Evolutionary conservation across 2,113 vertebrate species (phyloP).

Genomic region (Python bivittatus): DNA sequence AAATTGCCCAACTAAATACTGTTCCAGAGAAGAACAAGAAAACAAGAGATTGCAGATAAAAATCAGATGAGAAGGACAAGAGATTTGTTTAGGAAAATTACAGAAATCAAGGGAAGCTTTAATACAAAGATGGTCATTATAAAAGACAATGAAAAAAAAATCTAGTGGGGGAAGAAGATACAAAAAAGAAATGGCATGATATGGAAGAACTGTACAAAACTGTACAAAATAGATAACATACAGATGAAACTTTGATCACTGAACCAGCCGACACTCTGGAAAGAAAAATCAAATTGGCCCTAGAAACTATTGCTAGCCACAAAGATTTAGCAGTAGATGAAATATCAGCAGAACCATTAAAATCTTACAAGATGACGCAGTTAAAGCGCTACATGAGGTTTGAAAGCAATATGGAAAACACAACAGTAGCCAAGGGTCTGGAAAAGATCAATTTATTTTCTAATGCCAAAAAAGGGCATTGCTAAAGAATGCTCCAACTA

Average conservation of each 20-base stretch:
- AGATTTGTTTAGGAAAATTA: not conserved
- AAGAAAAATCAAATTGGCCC: not conserved
- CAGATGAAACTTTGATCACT: not conserved
- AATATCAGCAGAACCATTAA: not conserved
- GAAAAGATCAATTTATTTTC: not conserved
- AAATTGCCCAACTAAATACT: not conserved
- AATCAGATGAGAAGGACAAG: not conserved
- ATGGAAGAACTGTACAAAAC: not conserved
- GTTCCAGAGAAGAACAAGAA: not conserved
- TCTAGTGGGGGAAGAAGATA: not conserved
- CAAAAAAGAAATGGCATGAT: not conserved
- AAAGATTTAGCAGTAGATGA: not conserved
- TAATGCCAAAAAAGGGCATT: not conserved
- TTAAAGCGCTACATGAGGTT: not conserved
- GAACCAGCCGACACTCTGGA: not conserved
- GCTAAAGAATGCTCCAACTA: not conserved
- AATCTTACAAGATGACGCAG: not conserved
- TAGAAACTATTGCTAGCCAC: not conserved
- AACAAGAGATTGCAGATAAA: not conserved
- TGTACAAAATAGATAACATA: not conserved
- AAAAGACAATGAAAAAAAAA: not conserved
- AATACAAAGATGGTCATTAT: not conserved
- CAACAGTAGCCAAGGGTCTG: not conserved
- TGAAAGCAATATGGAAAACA: not conserved
- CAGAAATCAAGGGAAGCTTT: not conserved